phyloP scores from a whole-genome alignment of 2,113 vertebrate genomes.

The Sturnira hondurensis region DNA sequence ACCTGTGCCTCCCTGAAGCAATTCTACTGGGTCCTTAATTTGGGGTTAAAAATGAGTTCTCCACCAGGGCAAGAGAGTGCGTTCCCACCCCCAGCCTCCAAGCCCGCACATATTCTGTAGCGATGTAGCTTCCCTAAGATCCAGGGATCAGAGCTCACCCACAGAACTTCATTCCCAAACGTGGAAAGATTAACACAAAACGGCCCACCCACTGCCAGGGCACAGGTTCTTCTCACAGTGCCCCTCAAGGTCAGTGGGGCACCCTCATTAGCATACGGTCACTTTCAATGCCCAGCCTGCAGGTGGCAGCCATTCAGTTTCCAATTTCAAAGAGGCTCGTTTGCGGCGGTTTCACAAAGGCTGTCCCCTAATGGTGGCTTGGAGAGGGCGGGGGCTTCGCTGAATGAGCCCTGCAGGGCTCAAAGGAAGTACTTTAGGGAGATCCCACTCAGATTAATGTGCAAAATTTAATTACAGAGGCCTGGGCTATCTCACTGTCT shows the following conservation, averaged over 20 bases:
- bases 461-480: constrained; percentile 65
- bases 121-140: no score
- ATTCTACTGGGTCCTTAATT: background rate
- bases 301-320: background rate
- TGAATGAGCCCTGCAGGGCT: background rate
- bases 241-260: background rate
- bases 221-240: background rate
- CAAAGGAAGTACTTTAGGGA: constrained; percentile 33
- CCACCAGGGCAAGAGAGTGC: background rate
- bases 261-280: background rate
- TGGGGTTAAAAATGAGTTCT: background rate
- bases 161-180: background rate
- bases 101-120: fast-evolving
- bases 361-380: background rate
- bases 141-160: background rate
- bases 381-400: background rate
- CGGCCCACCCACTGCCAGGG: background rate
- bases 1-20: background rate
- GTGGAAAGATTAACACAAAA: background rate
- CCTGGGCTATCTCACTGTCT: background rate
- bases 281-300: background rate
- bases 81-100: background rate
- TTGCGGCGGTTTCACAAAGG: background rate
- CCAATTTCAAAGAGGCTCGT: background rate
- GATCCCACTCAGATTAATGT: constrained; percentile 52